Percentiles rank a stretch among this genome's conserved stretches.
Evolutionary conservation across 2,888 invertebrate species (phyloP).

Genomic region (Lysandra coridon): DNA sequence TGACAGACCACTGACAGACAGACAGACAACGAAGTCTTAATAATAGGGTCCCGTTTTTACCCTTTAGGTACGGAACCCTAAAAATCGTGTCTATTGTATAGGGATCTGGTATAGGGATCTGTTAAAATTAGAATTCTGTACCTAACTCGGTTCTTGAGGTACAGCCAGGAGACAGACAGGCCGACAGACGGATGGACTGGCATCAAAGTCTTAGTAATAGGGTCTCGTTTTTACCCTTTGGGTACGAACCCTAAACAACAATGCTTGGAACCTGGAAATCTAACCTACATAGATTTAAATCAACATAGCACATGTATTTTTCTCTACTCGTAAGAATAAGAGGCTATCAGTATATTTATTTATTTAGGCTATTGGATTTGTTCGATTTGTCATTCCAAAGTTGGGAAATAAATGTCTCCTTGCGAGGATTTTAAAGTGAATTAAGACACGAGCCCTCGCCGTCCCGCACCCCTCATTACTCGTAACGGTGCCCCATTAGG

Average conservation of each 20-base stretch:
- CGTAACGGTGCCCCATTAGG: constrained; percentile 77
- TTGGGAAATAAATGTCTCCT: constrained; percentile 50
- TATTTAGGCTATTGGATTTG: neutral
- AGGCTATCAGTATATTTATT: neutral
- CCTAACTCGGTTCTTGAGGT: no score
- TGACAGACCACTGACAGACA: no score
- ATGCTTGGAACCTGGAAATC: neutral
- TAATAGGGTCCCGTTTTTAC: no score
- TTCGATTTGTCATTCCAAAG: constrained; percentile 33
- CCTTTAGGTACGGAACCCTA: no score
- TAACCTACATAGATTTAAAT: neutral
- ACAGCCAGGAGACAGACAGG: no score
- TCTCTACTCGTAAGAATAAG: neutral
- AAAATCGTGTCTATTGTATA: no score
- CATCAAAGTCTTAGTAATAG: no score
- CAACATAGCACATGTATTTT: neutral
- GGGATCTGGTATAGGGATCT: no score
- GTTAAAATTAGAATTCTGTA: no score
- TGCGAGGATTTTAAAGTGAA: constrained; percentile 50
- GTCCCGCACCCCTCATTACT: constrained; percentile 72
- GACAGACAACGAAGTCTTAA: no score
- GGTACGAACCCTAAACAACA: neutral
- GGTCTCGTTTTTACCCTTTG: no score
- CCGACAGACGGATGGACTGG: no score
- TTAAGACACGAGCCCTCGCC: constrained; percentile 51